Percentiles rank a stretch among this genome's conserved stretches.
phyloP scores from a whole-genome alignment of 2,113 vertebrate species.

The Mormyrus iriodes region DNA sequence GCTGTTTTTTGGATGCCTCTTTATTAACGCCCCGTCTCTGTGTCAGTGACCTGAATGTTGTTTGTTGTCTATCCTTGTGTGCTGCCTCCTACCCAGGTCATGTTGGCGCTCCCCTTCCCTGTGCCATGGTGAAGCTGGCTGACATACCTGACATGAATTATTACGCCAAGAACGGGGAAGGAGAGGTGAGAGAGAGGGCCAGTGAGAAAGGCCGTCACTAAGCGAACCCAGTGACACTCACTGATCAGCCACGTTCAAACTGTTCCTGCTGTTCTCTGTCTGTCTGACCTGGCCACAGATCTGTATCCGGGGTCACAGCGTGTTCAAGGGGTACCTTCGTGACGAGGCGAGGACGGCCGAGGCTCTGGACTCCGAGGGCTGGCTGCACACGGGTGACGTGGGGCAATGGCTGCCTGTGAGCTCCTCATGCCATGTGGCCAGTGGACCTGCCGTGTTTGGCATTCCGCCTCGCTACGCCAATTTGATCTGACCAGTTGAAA shows the following conservation, averaged over 20 bases:
- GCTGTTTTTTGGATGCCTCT: background rate
- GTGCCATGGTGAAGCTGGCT: slow-evolving; percentile 58
- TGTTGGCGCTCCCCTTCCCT: slow-evolving; percentile 64
- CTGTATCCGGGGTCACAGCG: slow-evolving; percentile 61
- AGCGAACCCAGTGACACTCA: too few species aligned
- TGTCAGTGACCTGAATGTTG: background rate
- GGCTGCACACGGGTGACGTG: slow-evolving; percentile 68
- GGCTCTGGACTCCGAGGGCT: slow-evolving; percentile 61
- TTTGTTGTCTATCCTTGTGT: background rate
- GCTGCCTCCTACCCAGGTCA: slow-evolving; percentile 48
- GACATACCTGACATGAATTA: slow-evolving; percentile 73
- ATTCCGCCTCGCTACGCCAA: background rate
- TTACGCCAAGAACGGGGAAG: slow-evolving; percentile 55
- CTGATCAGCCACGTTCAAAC: background rate
- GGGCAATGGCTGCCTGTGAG: slow-evolving; percentile 68
- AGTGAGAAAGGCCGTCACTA: background rate
- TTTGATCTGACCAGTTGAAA: background rate
- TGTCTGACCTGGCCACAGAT: slow-evolving; percentile 46
- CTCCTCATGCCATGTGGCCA: too few species aligned
- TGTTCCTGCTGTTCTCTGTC: background rate
- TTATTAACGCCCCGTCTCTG: background rate
- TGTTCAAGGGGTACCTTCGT: slow-evolving; percentile 64
- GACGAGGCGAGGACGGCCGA: slow-evolving; percentile 58
- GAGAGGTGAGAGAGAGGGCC: slow-evolving; percentile 65
- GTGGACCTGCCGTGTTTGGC: background rate